Evolutionary conservation across 2,888 invertebrate species (phyloP), one percentile per base, ranked within the genome.

Genomic region (Desoria tigrina): DNA sequence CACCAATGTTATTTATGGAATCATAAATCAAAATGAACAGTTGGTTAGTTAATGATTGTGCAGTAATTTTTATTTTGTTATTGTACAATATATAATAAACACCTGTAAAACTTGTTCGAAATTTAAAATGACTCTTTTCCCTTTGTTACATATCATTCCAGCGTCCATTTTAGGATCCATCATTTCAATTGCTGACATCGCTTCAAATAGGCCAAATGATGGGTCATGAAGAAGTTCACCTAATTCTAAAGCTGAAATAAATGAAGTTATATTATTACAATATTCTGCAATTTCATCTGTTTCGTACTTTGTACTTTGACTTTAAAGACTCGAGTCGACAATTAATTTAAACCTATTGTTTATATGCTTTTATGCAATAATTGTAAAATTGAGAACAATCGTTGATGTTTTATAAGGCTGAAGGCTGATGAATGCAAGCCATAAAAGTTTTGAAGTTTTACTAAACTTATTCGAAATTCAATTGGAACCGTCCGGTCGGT

Each of bases 161-260:
- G 96, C 95, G 84, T 99, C 99, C 98, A 99, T 99, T 84, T 98
- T 99, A 0, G 98, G 97, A 80, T 99, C 98, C 98, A 98, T 98
- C 92, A 99, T 95, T 82, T 99, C 98, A 77, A 99, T 98, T 0
- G 98, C 98, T 0, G 97, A 96, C 98, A 99, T 99, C 0, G 97
- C 98, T 81, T 99, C 98, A 81, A 94, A 94, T 42, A 99, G 83
- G 2, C 95, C 93, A 83, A 90, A 94, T 23, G 90, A 81, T 59
- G 91, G 90, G 84, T 96, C 94, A 78, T 96, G 95, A 7, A 95
- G 83, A 37, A 97, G 82, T 81, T 97, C 95, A 2, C 97, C 97
- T 58, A 96, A 83, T 61, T 39, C 59, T 27, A 65, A 39, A 51
- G 32, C 65, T 65, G 23, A 7, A 32, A 39, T 42, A 21, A 37